Percentiles rank a stretch among this genome's conserved stretches.
Conservation (phyloP, 2,113 vertebrate species). For the Chaetodon auriga region DNA sequence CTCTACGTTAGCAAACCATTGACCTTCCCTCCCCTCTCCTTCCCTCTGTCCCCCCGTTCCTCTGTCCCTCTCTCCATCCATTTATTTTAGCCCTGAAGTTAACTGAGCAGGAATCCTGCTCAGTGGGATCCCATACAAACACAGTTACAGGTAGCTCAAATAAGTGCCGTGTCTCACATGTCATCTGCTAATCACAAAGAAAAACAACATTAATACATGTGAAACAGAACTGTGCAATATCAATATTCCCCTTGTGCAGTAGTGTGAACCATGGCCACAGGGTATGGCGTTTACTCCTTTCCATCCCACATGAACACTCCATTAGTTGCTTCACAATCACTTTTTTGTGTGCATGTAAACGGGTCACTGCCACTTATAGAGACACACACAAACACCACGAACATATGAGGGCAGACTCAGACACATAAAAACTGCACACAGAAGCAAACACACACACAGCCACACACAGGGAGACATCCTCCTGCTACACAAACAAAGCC, state of each 20-base stretch:
- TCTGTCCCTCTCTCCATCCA: background rate
- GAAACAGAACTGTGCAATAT: no score
- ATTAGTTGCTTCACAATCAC: conserved; percentile 32
- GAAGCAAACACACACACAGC: conserved; percentile 6
- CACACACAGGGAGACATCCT: background rate
- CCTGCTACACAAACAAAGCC: conserved; percentile 47
- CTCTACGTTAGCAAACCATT: background rate
- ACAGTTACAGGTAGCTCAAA: background rate
- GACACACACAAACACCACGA: conserved; percentile 9
- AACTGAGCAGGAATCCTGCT: background rate
- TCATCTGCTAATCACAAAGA: no score
- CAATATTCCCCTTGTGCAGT: no score
- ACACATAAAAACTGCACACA: background rate
- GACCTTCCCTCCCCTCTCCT: background rate
- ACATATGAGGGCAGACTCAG: conserved; percentile 8
- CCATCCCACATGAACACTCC: background rate
- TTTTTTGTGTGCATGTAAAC: conserved; percentile 58
- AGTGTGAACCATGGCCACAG: background rate
- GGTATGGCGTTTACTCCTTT: background rate
- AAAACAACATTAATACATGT: no score
- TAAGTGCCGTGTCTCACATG: no score
- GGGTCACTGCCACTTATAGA: background rate
- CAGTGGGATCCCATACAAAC: conserved; percentile 5
- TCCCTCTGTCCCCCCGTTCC: background rate
- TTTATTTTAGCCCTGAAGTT: background rate